These are phyloP conservation scores for Cryptus viduatorius DNA, from an alignment of 2,888 invertebrate species.

Conservation along the genomic window DNA sequence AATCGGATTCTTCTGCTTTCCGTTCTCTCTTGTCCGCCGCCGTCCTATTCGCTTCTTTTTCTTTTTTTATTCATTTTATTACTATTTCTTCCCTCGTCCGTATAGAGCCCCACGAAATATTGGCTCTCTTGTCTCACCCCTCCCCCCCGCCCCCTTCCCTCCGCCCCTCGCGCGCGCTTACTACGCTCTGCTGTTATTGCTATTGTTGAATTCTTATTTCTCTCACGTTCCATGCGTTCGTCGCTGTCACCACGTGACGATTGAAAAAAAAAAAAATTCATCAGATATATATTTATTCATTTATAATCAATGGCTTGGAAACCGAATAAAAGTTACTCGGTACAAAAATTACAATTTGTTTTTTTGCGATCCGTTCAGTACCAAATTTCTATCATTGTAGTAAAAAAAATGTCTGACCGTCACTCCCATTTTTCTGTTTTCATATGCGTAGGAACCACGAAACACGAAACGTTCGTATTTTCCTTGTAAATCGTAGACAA, in stretches of 20 bases:
- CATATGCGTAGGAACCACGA: neutral
- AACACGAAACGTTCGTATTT: neutral
- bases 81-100: neutral
- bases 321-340: no score
- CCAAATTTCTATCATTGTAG: no score
- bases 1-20: constrained; percentile 14
- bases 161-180: neutral
- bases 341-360: no score
- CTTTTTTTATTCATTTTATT: neutral
- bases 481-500: neutral
- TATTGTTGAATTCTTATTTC: no score
- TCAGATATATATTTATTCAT: no score
- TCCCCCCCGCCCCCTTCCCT: neutral
- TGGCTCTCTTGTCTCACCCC: neutral
- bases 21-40: neutral
- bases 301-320: neutral
- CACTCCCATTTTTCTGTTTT: neutral
- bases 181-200: no score
- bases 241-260: no score
- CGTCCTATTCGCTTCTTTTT: neutral
- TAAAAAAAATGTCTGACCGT: neutral
- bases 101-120: neutral
- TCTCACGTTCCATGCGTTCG: neutral
- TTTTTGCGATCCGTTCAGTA: no score
- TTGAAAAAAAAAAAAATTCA: neutral